Evolutionary conservation across 1,140 invertebrate species (phyloP), one percentile per base, ranked within the genome.

Genomic region (Drosophila subpulchrella): DNA sequence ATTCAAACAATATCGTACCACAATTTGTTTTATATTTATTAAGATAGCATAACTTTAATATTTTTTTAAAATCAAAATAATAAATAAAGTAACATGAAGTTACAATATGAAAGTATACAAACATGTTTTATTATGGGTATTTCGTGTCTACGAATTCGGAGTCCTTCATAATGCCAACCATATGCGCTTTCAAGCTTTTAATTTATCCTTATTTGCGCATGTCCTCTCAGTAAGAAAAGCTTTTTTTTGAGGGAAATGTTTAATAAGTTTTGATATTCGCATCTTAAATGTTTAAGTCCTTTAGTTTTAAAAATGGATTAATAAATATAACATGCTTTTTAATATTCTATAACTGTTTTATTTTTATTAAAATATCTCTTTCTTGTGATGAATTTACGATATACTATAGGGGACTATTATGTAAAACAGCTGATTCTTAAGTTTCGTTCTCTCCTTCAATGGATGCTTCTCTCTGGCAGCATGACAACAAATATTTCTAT

Each of bases 21-120:
- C 1, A 13, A 15, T n/a, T 41, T 12, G 3, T 17, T 6, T 5
- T 24, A 13, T 67, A 67, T 56, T 68, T 47, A 68, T 48, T 30
- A 12, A 67, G 10, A 36, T 54, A 34, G 7, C n/a, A n/a, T 34
- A 17, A 42, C 7, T 10, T 57, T 17, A 39, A 8, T 0, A 11
- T 47, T 70, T 68, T 71, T 70, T 70, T 67, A 24, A 70, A 39
- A 27, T 17, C 10, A 27, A 68, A 70, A 71, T 57, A 13, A 36
- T 20, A 10, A 57, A 51, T 65, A 51, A 44, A 67, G 20, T 11
- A 8, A 17, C 1, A 13, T 34, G 13, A 34, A 24, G 11, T 10
- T 50, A 2, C n/a, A 1, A 11, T 38, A 13, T 3, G 8, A 44
- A 58, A 13, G 11, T 4, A 17, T 38, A 54, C 5, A 4, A 3